A percentile compares a stretch with the other conserved stretches of the same genome.
Conservation (phyloP, 2,113 vertebrate genomes). For the Hucho hucho region DNA sequence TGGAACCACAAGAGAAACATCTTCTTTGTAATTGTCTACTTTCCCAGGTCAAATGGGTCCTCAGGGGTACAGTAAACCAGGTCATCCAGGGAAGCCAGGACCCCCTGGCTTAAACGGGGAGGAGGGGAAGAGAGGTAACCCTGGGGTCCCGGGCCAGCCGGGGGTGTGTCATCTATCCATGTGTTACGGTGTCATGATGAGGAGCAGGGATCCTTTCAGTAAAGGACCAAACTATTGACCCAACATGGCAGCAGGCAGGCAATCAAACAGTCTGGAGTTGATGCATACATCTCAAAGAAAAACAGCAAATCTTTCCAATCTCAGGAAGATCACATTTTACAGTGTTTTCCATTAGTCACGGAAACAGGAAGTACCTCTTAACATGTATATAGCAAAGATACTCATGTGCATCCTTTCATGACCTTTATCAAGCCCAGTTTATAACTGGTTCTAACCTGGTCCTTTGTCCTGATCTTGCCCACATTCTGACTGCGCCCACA, state of each 20-base stretch:
- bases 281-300: slow-evolving; percentile 64
- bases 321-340: slow-evolving; percentile 88
- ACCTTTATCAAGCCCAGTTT: slow-evolving; percentile 19
- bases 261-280: slow-evolving; percentile 61
- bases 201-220: slow-evolving; percentile 84
- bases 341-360: slow-evolving; percentile 67
- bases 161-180: slow-evolving; percentile 91
- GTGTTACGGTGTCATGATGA: slow-evolving; percentile 86
- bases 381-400: slow-evolving; percentile 44
- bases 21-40: slow-evolving; percentile 5
- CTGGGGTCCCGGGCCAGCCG: slow-evolving; percentile 83
- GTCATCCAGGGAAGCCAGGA: slow-evolving; percentile 82
- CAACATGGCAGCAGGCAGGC: slow-evolving; percentile 37
- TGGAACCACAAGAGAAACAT: neutral
- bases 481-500: neutral
- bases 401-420: slow-evolving; percentile 11
- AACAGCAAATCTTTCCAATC: slow-evolving; percentile 77
- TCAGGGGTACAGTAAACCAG: slow-evolving; percentile 83
- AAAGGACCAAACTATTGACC: slow-evolving; percentile 95
- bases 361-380: slow-evolving; percentile 80
- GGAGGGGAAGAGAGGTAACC: slow-evolving; percentile 82
- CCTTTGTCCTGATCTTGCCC: neutral
- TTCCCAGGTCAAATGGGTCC: slow-evolving; percentile 85
- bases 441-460: too few species aligned
- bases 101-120: slow-evolving; percentile 82